Evolutionary conservation across 2,797 vertebrate species (phyloP), one percentile per base, ranked within the genome.

Genomic region (Takifugu ocellatus): DNA sequence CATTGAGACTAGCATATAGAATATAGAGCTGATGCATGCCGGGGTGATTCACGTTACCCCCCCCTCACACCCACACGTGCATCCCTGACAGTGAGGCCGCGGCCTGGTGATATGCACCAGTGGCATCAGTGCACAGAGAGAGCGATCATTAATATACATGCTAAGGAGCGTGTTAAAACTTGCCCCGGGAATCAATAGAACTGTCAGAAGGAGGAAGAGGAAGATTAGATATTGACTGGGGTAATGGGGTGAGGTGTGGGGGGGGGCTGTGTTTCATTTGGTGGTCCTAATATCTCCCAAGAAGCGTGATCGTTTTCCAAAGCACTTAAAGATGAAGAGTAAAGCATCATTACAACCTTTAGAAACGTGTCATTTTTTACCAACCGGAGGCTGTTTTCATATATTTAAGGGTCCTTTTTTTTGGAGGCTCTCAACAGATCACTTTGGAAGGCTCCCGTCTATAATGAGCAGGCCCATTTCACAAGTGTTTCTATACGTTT

Each of bases 191-290:
- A 85, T 87, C 82, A 59, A 85, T 86, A 68, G 60, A 70, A 78
- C 77, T 65, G 68, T 81, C 72, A 78, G 47, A 53, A 64, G 50
- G 49, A 79, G 63, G 76, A 78, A 79, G 68, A 69, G 51, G 56
- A 71, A 66, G 69, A 82, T 81, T 81, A 79, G 72, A 59, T 80
- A 82, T 79, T 74, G 81, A 84, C 61, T 54, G 70, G 68, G 61
- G 67, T 79, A 82, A 83, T 84, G 78, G 71, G 67, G 61, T 77
- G 74, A 75, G 75, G 74, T 70, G 57, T 74, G 60, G 12, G 8
- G 29, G 1, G 39, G 6, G 5, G 6, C 21, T 21, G 27, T 29
- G 27, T 39, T 6, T 46, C n/a, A 46, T n/a, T 21, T 46, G 6
- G 44, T n/a, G 21, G 44, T 5, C 44, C 44, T 17, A 46, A 46